Percentiles rank a stretch among this genome's conserved stretches.
phyloP scores from a whole-genome alignment of 1,140 invertebrate species.

The Manduca sexta region DNA sequence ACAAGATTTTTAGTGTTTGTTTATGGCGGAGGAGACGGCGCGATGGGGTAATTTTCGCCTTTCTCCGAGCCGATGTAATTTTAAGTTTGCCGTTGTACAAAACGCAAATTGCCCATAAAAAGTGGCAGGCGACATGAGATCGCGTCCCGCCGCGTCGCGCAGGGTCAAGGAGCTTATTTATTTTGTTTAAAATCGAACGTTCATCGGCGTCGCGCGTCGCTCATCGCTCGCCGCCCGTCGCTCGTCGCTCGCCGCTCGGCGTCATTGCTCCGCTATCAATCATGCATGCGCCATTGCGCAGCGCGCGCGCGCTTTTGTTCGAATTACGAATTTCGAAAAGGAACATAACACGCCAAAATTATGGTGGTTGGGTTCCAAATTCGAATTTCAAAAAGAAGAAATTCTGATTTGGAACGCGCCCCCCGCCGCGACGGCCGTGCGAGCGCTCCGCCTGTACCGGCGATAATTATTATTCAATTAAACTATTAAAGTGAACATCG shows the following conservation, averaged over 20 bases:
- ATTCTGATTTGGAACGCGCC: slow-evolving; percentile 34
- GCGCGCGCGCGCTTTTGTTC: slow-evolving; percentile 60
- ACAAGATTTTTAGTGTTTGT: slow-evolving; percentile 71
- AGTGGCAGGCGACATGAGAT: slow-evolving; percentile 8
- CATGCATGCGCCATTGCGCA: slow-evolving; percentile 66
- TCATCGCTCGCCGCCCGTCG: no score
- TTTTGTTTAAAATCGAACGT: slow-evolving; percentile 50
- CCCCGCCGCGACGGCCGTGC: slow-evolving; percentile 36
- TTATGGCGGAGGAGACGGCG: slow-evolving; percentile 45
- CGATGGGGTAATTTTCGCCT: slow-evolving; percentile 54
- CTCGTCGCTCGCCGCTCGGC: slow-evolving; percentile 15
- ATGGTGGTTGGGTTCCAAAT: slow-evolving; percentile 53
- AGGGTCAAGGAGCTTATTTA: slow-evolving; percentile 57
- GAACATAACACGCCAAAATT: slow-evolving; percentile 57
- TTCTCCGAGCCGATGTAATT: slow-evolving; percentile 43
- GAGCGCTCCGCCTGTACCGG: slow-evolving; percentile 12
- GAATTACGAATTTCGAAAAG: slow-evolving; percentile 65
- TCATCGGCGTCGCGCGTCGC: slow-evolving; percentile 11
- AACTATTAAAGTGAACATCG: slow-evolving; percentile 47
- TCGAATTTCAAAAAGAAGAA: slow-evolving; percentile 23
- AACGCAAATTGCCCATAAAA: slow-evolving; percentile 44
- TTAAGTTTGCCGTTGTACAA: slow-evolving; percentile 23
- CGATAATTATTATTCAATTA: slow-evolving; percentile 47
- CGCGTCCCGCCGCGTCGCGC: background rate
- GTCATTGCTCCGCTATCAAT: slow-evolving; percentile 65